Base-by-base conservation (phyloP, 2,113 vertebrate species). In the Centrocercus urophasianus region DNA sequence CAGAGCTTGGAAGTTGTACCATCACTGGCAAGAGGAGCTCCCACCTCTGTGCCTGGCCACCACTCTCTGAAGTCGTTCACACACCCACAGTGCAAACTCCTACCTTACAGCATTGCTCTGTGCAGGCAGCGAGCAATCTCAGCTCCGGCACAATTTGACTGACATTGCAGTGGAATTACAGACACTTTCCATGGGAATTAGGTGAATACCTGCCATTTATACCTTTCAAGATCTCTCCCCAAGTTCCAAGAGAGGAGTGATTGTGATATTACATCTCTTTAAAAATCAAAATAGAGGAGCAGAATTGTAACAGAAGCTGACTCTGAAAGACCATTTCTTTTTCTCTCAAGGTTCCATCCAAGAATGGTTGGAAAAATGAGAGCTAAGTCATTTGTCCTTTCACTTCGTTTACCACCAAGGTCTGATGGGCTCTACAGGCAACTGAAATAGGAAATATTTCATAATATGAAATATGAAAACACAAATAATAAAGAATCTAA, bases 181-280 rank as follows among this genome's bases (percentile, higher is more conserved):
- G 67, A 54, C 34, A 19, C 63, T 61, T 91, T 56, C 34, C 50
- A 84, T 10, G 40, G 84, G 79, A 83, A 91, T 88, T 80, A 84
- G 25, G 79, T 83, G n/a, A 75, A 79, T 90, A 75, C 28, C 61
- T 93, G 88, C 88, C 84, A 76, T 75, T 93, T 76, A 71, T 48
- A 48, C 57, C 64, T 76, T 91, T 91, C 57, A 88, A 48, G 80
- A 70, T 88, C 50, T 83, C 84, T 83, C 59, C 45, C 43, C 56
- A 66, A 84, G 74, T 71, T 57, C 38, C 69, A 71, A 28, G 61
- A 83, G 25, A 79, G 66, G 3, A 4, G 6, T 54, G 56, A 74
- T 61, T 52, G 38, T 60, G 48, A 83, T 86, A 94, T 83, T 69
- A 60, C 6, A 27, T 57, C 47, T 13, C 13, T 65, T 78, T 89